Evolutionary conservation across 1,140 invertebrate genomes (phyloP).

Genomic region (Solenopsis invicta): DNA sequence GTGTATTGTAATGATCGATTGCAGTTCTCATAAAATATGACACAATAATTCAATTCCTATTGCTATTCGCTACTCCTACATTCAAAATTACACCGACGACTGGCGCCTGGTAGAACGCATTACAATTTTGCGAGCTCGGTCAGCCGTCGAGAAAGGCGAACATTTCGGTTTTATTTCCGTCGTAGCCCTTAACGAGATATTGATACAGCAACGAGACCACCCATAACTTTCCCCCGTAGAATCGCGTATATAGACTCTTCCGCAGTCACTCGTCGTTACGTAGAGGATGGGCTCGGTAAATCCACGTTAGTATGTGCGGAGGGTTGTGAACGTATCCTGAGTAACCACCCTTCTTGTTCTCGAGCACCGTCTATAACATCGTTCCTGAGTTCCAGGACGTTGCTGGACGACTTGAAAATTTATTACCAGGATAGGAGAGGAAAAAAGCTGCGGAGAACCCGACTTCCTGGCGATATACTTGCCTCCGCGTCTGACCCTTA

Average conservation of each 20-base stretch:
- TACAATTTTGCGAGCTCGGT: slow-evolving; percentile 63
- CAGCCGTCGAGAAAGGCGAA: slow-evolving; percentile 33
- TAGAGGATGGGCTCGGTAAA: slow-evolving; percentile 74
- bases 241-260: slow-evolving; percentile 68
- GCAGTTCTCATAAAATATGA: slow-evolving; percentile 22
- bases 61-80: neutral
- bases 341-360: slow-evolving; percentile 78
- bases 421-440: slow-evolving; percentile 69
- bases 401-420: slow-evolving; percentile 75
- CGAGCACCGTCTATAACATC: slow-evolving; percentile 77
- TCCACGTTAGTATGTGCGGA: slow-evolving; percentile 79
- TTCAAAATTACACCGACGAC: neutral
- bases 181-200: slow-evolving; percentile 78
- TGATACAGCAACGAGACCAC: slow-evolving; percentile 72
- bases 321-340: slow-evolving; percentile 72
- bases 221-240: slow-evolving; percentile 64
- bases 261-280: slow-evolving; percentile 74
- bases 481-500: slow-evolving; percentile 48
- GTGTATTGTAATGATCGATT: slow-evolving; percentile 2
- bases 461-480: slow-evolving; percentile 57
- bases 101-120: slow-evolving; percentile 7
- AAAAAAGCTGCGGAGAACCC: slow-evolving; percentile 60
- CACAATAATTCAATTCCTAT: slow-evolving; percentile 10
- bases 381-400: slow-evolving; percentile 75
- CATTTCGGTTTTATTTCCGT: slow-evolving; percentile 71